These are phyloP conservation scores for Fukomys damarensis DNA, from an alignment of 2,113 vertebrate species.

Conservation along the genomic window DNA sequence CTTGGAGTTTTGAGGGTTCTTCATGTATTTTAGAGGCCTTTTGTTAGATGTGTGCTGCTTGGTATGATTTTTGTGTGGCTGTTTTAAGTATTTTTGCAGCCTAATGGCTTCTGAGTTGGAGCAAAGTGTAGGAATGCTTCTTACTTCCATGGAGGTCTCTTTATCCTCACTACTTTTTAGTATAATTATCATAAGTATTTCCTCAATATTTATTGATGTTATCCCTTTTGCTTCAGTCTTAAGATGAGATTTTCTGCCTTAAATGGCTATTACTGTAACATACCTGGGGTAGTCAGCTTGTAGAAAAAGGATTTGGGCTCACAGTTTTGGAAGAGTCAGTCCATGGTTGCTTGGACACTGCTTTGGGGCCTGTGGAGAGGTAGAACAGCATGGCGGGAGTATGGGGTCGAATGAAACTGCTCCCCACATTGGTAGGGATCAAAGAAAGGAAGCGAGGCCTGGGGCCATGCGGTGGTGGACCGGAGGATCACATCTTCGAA, in stretches of 20 bases:
- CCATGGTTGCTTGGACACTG: background rate
- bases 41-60: background rate
- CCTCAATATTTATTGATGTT: background rate
- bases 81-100: background rate
- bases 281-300: background rate
- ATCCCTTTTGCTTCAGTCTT: background rate
- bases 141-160: background rate
- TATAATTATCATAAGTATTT: background rate
- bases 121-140: background rate
- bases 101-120: background rate
- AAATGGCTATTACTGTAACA: background rate
- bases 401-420: background rate
- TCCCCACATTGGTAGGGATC: background rate
- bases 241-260: background rate
- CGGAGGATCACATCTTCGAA: background rate
- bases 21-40: background rate
- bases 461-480: too few relatives aligned
- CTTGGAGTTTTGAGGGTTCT: background rate
- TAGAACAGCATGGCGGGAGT: background rate
- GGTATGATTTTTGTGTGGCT: background rate
- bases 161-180: background rate
- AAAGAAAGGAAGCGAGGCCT: background rate
- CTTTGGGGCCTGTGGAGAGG: background rate
- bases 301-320: background rate
- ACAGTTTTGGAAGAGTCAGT: background rate